A percentile compares a stretch with the other conserved stretches of the same genome.
These are phyloP conservation scores for Euzetes globulus DNA, from an alignment of 2,888 invertebrate species.

Conservation along the genomic window DNA sequence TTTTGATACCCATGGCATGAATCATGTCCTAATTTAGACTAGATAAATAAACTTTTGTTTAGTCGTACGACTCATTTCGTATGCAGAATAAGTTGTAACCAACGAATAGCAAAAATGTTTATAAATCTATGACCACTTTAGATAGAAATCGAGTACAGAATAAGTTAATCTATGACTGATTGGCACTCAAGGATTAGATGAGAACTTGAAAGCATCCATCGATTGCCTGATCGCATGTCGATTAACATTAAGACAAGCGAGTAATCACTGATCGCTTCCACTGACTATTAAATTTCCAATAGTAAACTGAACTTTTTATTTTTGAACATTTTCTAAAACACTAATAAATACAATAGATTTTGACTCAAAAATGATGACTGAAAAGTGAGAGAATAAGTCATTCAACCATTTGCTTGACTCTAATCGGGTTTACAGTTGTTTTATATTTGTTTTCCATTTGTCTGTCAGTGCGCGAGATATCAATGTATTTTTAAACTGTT, in stretches of 20 bases:
- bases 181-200: too few relatives aligned
- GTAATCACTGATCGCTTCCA: background rate
- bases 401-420: background rate
- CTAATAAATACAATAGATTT: background rate
- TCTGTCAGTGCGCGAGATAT: background rate
- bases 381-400: background rate
- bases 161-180: too few relatives aligned
- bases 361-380: background rate
- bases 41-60: background rate
- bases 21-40: background rate
- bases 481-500: background rate
- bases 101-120: background rate
- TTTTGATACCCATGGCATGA: too few relatives aligned
- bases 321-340: too few relatives aligned
- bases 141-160: too few relatives aligned
- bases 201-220: background rate
- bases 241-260: background rate
- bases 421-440: background rate
- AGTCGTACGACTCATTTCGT: background rate
- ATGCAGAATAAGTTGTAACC: background rate
- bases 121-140: too few relatives aligned
- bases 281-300: too few relatives aligned
- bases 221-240: background rate
- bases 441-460: background rate
- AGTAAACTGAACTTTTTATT: too few relatives aligned